These are phyloP conservation scores for Rhingia rostrata DNA, from an alignment of 2,888 invertebrate species.

Conservation along the genomic window DNA sequence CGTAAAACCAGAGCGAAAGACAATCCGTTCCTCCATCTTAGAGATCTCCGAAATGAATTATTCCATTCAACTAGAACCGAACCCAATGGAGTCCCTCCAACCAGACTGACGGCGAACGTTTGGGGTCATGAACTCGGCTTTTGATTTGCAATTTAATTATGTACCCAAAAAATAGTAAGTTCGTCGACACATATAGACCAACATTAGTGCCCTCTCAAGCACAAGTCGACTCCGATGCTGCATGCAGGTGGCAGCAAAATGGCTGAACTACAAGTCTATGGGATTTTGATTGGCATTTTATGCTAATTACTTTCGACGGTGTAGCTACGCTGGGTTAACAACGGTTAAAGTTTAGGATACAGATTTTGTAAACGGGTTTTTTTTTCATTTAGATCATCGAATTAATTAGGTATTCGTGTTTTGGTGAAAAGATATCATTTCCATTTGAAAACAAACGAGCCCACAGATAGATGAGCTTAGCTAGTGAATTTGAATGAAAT, in stretches of 20 bases:
- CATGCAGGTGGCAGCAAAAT: background rate
- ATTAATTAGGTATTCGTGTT: constrained; percentile 15
- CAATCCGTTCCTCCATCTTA: constrained; percentile 49
- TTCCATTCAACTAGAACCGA: background rate
- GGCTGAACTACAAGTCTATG: constrained; percentile 3
- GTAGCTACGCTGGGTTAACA: constrained; percentile 8
- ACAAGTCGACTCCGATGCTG: background rate
- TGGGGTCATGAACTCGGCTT: constrained; percentile 31
- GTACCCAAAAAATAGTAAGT: background rate
- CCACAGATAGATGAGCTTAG: background rate
- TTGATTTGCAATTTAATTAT: constrained; percentile 28
- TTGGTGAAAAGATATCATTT: constrained; percentile 1
- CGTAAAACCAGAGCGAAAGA: constrained; percentile 5
- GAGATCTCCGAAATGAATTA: constrained; percentile 43
- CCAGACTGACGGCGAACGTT: background rate
- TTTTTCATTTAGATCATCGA: background rate
- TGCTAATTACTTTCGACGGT: constrained; percentile 45
- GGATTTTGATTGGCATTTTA: constrained; percentile 49
- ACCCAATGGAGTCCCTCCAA: background rate
- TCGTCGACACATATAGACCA: background rate
- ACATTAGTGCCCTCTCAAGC: background rate
- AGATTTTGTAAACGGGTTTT: constrained; percentile 30
- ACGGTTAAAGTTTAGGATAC: constrained; percentile 15
- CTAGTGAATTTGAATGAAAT: no score
- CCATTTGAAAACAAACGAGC: background rate